Conservation (phyloP, 2,797 vertebrate species). For the Acestrorhynchus altus region DNA sequence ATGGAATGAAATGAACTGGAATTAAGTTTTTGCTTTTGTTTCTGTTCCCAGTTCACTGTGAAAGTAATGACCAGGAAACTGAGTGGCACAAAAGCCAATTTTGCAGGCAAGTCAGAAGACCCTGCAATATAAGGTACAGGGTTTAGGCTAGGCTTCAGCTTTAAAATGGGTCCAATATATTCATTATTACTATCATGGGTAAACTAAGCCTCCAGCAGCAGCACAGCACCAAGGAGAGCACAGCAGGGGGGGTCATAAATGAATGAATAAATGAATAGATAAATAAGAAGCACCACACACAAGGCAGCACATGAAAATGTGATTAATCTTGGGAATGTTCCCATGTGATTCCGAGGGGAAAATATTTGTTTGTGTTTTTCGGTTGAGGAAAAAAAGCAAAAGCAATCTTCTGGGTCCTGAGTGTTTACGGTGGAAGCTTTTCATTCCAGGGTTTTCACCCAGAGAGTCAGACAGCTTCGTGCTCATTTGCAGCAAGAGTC, state of each 20-base stretch:
- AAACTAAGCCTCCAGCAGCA: conserved; percentile 9
- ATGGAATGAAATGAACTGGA: no score
- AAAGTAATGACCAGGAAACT: not conserved
- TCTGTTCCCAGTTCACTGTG: not conserved
- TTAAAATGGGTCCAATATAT: not conserved
- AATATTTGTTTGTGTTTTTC: not conserved
- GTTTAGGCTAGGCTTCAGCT: not conserved
- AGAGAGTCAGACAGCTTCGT: conserved; percentile 27
- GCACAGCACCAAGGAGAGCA: not conserved
- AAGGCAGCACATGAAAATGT: not conserved
- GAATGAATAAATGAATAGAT: conserved; percentile 29
- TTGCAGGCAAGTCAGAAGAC: conserved; percentile 2
- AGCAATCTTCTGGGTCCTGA: conserved; percentile 10
- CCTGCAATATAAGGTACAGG: not conserved
- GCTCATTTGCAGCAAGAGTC: conserved; percentile 15
- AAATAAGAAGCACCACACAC: conserved; percentile 5
- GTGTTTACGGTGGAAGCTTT: conserved; percentile 38
- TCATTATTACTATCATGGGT: conserved; percentile 14
- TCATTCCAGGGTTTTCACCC: conserved; percentile 32
- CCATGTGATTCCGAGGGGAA: not conserved
- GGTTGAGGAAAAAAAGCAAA: conserved; percentile 26
- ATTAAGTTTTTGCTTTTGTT: not conserved
- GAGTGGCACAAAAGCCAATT: conserved; percentile 8
- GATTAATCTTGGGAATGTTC: conserved; percentile 9
- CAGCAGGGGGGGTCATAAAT: conserved; percentile 5